Conservation (phyloP, 2,797 vertebrate genomes). For the Hemitrygon akajei region DNA sequence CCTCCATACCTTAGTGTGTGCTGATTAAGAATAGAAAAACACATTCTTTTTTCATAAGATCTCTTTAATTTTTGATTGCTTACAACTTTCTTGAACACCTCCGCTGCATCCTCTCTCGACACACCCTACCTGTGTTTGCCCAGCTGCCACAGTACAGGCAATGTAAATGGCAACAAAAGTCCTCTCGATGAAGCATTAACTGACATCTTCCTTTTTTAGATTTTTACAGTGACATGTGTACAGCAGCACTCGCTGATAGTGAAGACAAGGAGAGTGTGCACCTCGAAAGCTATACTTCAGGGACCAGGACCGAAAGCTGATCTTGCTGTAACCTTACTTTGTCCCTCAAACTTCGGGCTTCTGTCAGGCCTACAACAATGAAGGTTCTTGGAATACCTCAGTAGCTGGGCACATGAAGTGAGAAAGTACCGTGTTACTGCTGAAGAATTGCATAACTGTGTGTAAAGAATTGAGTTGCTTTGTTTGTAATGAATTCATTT, state of each 20-base stretch:
- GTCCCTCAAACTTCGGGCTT: conserved; percentile 8
- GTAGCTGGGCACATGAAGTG: conserved; percentile 21
- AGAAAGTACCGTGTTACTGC: background rate
- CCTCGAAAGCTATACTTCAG: conserved; percentile 51
- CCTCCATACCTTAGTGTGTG: too few species aligned
- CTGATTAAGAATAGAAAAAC: too few species aligned
- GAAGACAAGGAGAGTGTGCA: conserved; percentile 59
- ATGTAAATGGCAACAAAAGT: background rate
- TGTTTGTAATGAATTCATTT: background rate
- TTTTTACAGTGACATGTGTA: conserved; percentile 67
- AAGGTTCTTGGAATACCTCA: background rate
- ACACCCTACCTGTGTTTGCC: too few species aligned
- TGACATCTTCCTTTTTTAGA: conserved; percentile 55
- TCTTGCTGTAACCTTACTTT: background rate
- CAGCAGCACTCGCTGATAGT: conserved; percentile 57
- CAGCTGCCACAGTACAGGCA: background rate
- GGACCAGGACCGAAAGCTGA: conserved; percentile 65
- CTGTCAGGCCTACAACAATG: background rate
- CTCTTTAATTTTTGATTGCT: too few species aligned
- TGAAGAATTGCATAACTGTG: background rate
- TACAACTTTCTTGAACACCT: too few species aligned
- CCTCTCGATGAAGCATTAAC: background rate
- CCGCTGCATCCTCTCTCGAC: too few species aligned
- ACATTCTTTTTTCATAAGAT: too few species aligned
- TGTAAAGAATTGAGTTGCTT: conserved; percentile 7